phyloP scores from a whole-genome alignment of 1,140 invertebrate species.

The Stratiolaelaps scimitus region DNA sequence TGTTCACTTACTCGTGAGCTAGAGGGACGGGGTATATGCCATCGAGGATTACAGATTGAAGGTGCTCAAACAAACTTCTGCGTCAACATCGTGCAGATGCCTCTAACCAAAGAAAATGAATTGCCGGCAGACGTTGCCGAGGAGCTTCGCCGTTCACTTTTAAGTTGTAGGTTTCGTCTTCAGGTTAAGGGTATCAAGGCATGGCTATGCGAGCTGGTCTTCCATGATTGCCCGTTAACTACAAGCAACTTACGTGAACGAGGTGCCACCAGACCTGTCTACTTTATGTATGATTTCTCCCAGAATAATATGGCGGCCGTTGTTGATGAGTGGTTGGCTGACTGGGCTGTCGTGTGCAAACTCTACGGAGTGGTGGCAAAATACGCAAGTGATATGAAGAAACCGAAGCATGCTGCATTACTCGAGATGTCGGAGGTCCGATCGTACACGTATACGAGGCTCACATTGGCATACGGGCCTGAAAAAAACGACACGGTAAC shows the following conservation, averaged over 20 bases:
- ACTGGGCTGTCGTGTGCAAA: slow-evolving; percentile 80
- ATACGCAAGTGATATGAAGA: slow-evolving; percentile 51
- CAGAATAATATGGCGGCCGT: slow-evolving; percentile 48
- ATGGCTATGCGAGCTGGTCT: slow-evolving; percentile 80
- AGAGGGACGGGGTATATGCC: slow-evolving; percentile 18
- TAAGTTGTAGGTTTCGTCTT: slow-evolving; percentile 70
- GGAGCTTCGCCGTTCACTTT: slow-evolving; percentile 42
- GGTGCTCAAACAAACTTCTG: slow-evolving; percentile 71
- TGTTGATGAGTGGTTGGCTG: slow-evolving; percentile 66
- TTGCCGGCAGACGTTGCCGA: background rate
- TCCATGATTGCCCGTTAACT: slow-evolving; percentile 62
- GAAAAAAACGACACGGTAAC: slow-evolving; percentile 38
- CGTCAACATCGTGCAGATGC: slow-evolving; percentile 56
- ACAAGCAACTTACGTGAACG: slow-evolving; percentile 49
- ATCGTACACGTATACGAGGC: slow-evolving; percentile 17
- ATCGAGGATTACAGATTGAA: slow-evolving; percentile 80
- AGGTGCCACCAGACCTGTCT: slow-evolving; percentile 65
- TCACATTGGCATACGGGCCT: slow-evolving; percentile 31
- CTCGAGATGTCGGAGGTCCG: slow-evolving; percentile 5
- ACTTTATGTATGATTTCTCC: slow-evolving; percentile 68
- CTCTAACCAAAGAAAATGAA: background rate
- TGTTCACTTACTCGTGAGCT: slow-evolving; percentile 32
- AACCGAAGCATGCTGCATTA: slow-evolving; percentile 9
- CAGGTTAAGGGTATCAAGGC: slow-evolving; percentile 58
- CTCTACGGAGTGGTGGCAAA: slow-evolving; percentile 69